A percentile compares a stretch with the other conserved stretches of the same genome.
phyloP scores from a whole-genome alignment of 2,797 vertebrate species.

The Austrolebias charrua region DNA sequence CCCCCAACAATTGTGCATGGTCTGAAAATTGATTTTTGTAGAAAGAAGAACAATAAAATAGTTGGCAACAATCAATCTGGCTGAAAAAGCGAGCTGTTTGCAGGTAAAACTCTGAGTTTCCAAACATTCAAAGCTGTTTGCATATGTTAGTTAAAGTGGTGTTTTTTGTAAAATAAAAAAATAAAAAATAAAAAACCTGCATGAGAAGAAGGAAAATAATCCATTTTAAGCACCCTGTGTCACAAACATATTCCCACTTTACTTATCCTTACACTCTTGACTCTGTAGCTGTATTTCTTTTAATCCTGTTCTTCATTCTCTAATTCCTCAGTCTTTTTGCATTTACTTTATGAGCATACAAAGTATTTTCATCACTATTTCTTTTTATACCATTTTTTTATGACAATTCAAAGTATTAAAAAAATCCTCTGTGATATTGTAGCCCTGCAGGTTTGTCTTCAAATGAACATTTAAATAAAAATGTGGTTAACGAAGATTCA shows the following conservation, averaged over 20 bases:
- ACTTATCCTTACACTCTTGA: neutral
- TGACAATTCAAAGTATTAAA: no score
- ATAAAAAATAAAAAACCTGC: neutral
- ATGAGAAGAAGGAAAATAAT: constrained; percentile 1
- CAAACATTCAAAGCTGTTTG: constrained; percentile 1
- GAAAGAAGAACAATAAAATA: constrained; percentile 14
- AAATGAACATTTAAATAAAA: no score
- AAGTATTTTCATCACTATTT: no score
- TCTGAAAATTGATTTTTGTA: constrained; percentile 32
- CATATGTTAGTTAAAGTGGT: neutral
- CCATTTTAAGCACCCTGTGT: constrained; percentile 16
- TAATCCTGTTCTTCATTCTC: neutral
- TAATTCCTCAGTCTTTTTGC: neutral
- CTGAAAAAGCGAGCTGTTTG: constrained; percentile 12
- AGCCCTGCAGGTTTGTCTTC: no score
- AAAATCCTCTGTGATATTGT: no score
- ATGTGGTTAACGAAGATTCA: no score
- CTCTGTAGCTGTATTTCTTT: neutral
- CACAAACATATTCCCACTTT: constrained; percentile 1
- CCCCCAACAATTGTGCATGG: constrained; percentile 3
- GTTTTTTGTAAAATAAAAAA: neutral
- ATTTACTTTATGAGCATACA: neutral
- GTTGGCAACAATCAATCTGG: constrained; percentile 1
- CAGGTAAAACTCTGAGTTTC: constrained; percentile 5
- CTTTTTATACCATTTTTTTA: no score